Base-by-base conservation (phyloP, 2,797 vertebrate genomes). In the Lacerta bilineata region DNA sequence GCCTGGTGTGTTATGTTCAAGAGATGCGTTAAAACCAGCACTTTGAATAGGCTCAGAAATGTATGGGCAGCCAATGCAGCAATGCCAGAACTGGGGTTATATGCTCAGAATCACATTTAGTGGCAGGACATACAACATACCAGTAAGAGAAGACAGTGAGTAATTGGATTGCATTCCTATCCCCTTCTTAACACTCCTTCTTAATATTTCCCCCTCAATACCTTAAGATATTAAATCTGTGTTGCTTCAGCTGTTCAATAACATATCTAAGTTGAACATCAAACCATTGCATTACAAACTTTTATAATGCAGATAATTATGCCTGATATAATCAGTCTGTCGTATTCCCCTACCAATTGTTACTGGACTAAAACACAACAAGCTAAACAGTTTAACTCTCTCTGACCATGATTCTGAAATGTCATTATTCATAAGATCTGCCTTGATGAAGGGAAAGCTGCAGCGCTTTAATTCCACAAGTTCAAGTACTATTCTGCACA, bases 381-480 rank as follows among this genome's bases (percentile, higher is more conserved):
- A 1, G 88, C 93, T 89, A 90, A 78, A 87, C 74, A 74, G 85
- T 64, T n/a, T 81, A 6, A 27, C 59, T 8, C 15, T 87, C 36
- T 92, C 68, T 91, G 88, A 83, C 76, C 83, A 39, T 8, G 84
- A 55, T 89, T 88, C 92, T 87, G 76, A 89, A 29, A 89, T 86
- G 94, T 94, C 94, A 93, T 93, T 94, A 94, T 94, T 95, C 90
- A 77, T 89, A 75, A 94, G 92, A 91, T 94, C 88, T 94, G 90
- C 87, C 91, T 87, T 87, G 92, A 90, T 88, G 80, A 93, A 93
- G 87, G 92, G 92, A 95, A 96, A 94, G 71, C 13, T 18, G n/a
- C 71, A 55, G 50, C 50, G 13, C 50, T 55, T 86, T 85, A 61
- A 91, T 94, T 94, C 83, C 39, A 83, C 94, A 94, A 87, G 33